Evolutionary conservation across 2,797 vertebrate species (phyloP).

Genomic region (Crenuchus spilurus): DNA sequence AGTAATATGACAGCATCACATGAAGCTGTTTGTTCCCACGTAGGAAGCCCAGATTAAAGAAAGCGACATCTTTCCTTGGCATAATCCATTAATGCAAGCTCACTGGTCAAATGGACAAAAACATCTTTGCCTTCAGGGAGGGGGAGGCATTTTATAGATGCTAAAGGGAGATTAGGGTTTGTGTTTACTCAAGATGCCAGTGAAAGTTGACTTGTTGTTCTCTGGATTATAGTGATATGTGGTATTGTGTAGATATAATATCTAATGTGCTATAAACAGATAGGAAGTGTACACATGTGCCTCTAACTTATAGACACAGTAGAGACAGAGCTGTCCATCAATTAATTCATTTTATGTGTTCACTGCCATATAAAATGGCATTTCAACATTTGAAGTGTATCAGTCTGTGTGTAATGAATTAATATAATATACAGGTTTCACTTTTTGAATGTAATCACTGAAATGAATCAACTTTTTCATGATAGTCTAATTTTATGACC

Average conservation of each 20-base stretch:
- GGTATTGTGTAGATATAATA: neutral
- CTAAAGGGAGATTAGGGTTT: neutral
- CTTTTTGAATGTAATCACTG: too few species aligned
- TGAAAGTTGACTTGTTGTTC: neutral
- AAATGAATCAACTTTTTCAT: too few species aligned
- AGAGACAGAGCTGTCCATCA: too few species aligned
- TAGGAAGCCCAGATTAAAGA: conserved; percentile 14
- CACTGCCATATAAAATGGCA: too few species aligned
- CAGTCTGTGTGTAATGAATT: too few species aligned
- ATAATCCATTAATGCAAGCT: conserved; percentile 9
- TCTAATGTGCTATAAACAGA: neutral
- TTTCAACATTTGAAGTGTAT: too few species aligned
- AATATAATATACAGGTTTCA: too few species aligned
- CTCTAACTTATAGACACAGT: too few species aligned
- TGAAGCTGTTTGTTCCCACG: conserved; percentile 26
- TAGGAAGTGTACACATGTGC: neutral
- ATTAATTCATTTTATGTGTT: too few species aligned
- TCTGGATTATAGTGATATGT: neutral
- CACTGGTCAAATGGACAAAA: neutral
- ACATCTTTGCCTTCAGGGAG: neutral
- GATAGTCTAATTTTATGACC: too few species aligned
- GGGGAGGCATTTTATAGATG: neutral
- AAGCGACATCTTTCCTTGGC: neutral
- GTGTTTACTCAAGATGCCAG: conserved; percentile 8
- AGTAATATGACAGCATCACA: conserved; percentile 7